A percentile compares a stretch with the other conserved stretches of the same genome.
These are phyloP conservation scores for Nasonia vitripennis DNA, from an alignment of 1,140 invertebrate species.

Conservation along the genomic window DNA sequence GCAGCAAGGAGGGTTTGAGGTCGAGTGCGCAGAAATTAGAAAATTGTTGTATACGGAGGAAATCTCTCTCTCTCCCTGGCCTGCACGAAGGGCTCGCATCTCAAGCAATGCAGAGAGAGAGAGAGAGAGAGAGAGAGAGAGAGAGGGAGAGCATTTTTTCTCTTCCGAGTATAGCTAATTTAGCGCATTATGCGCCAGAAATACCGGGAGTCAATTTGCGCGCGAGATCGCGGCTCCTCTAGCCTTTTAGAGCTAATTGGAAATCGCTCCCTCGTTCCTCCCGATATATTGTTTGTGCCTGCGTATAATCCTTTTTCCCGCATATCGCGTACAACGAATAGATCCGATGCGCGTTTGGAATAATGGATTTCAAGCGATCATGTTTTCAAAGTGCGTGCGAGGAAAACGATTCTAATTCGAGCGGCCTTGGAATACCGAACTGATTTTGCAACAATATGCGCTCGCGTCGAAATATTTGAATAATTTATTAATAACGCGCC, in stretches of 20 bases:
- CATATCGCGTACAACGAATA: too few species aligned
- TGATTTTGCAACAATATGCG: constrained; percentile 44
- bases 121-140: too few species aligned
- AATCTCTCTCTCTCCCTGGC: background rate
- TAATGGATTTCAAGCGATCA: background rate
- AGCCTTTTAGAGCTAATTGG: background rate
- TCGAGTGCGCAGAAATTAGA: constrained; percentile 49
- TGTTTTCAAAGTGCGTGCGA: background rate
- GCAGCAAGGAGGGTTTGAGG: constrained; percentile 14
- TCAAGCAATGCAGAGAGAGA: background rate
- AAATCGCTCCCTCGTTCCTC: background rate
- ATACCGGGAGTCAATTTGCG: background rate
- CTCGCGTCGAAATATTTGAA: background rate
- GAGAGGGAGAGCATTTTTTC: background rate
- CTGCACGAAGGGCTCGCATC: background rate
- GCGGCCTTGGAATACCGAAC: constrained; percentile 46
- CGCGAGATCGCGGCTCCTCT: background rate
- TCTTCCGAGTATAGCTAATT: background rate
- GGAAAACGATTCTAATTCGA: constrained; percentile 31
- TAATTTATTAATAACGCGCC: background rate
- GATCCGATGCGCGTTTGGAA: too few species aligned
- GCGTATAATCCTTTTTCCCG: too few species aligned
- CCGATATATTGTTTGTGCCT: too few species aligned
- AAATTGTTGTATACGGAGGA: constrained; percentile 36
- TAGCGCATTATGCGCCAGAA: background rate